These are phyloP conservation scores for Phainopepla nitens DNA, from an alignment of 2,113 vertebrate species.

Conservation along the genomic window DNA sequence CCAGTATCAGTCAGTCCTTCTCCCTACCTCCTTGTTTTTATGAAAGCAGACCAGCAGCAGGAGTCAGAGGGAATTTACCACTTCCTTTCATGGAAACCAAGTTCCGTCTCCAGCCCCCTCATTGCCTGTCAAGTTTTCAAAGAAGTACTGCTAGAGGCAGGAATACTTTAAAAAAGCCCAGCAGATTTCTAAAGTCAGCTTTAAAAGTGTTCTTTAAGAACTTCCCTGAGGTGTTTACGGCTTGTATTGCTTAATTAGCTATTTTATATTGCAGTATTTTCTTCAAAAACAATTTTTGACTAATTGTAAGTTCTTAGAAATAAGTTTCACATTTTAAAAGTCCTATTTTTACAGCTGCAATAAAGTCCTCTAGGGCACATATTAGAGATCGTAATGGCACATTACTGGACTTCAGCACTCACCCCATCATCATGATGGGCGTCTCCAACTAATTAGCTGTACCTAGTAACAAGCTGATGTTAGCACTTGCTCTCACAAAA, in stretches of 20 bases:
- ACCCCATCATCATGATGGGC: not conserved
- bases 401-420: not conserved
- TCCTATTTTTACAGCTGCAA: not conserved
- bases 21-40: not conserved
- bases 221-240: slow-evolving; percentile 25
- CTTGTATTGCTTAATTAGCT: slow-evolving; percentile 37
- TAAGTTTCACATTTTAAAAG: not conserved
- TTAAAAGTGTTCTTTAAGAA: slow-evolving; percentile 24
- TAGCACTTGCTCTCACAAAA: not conserved
- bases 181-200: not conserved
- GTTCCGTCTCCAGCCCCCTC: not conserved
- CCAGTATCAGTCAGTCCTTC: not conserved
- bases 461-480: not conserved
- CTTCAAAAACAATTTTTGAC: slow-evolving; percentile 23
- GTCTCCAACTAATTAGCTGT: slow-evolving; percentile 1
- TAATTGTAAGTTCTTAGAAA: slow-evolving; percentile 20
- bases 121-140: not conserved
- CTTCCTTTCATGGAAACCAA: slow-evolving; percentile 1
- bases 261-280: slow-evolving; percentile 13
- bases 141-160: not conserved
- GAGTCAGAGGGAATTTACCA: not conserved
- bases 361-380: not conserved
- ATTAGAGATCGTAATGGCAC: not conserved
- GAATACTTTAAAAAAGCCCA: not conserved
- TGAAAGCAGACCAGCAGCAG: accelerated